Evolutionary conservation across 2,888 invertebrate genomes (phyloP).

Genomic region (Stegophylla sp.): DNA sequence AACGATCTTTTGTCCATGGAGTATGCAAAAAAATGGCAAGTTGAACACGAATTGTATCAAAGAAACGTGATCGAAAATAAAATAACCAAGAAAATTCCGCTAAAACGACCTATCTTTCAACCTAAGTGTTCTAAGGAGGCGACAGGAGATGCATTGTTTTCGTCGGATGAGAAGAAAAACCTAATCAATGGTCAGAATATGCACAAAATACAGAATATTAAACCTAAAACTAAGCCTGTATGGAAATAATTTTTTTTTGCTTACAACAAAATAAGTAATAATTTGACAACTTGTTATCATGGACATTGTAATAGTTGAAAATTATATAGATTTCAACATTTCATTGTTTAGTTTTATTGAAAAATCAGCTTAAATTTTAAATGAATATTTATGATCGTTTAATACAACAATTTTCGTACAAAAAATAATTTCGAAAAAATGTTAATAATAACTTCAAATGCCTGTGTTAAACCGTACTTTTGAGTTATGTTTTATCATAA

Average conservation of each 20-base stretch:
- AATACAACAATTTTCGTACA: no score
- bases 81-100: neutral
- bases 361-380: no score
- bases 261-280: neutral
- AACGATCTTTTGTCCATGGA: constrained; percentile 18
- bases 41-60: constrained; percentile 4
- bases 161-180: neutral
- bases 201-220: neutral
- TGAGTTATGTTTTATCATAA: no score
- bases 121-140: neutral
- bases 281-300: neutral
- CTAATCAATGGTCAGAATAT: neutral
- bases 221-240: neutral
- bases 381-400: no score
- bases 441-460: no score
- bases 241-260: constrained; percentile 15
- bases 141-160: no score
- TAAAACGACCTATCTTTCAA: constrained; percentile 3
- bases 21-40: constrained; percentile 34
- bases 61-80: constrained; percentile 3
- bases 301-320: no score
- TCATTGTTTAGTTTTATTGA: no score
- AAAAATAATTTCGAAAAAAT: no score
- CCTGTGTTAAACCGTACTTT: no score
- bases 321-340: no score